Conservation (phyloP, 2,888 invertebrate genomes). For the Diaprepes abbreviatus region DNA sequence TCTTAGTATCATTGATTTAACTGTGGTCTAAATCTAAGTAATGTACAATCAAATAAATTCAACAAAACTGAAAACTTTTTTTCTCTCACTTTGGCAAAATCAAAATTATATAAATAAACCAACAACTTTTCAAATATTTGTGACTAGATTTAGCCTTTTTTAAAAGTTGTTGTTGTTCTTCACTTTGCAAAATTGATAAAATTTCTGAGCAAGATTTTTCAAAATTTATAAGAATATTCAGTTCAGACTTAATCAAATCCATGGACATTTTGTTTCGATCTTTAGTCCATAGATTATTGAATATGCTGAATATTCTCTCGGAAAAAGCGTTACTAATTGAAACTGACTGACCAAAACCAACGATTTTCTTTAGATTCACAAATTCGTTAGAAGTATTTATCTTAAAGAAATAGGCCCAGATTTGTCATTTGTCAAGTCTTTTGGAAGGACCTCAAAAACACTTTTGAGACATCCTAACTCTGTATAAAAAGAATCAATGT, state of each 20-base stretch:
- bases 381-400: not conserved
- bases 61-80: too few relatives aligned
- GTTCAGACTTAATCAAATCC: constrained; percentile 1
- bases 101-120: too few relatives aligned
- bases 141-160: too few relatives aligned
- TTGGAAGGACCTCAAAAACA: constrained; percentile 5
- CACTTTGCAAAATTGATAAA: not conserved
- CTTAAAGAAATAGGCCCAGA: constrained; percentile 15
- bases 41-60: too few relatives aligned
- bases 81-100: too few relatives aligned
- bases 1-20: too few relatives aligned
- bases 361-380: constrained; percentile 6
- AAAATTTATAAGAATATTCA: not conserved
- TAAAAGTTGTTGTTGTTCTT: too few relatives aligned
- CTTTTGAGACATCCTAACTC: constrained; percentile 2
- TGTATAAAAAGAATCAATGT: not conserved
- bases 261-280: constrained; percentile 3
- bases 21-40: too few relatives aligned
- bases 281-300: constrained; percentile 4
- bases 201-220: not conserved
- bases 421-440: constrained; percentile 18
- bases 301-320: not conserved
- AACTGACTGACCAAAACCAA: constrained; percentile 9
- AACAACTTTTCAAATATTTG: too few relatives aligned
- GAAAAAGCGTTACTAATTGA: constrained; percentile 22